phyloP scores from a whole-genome alignment of 2,113 vertebrate species.

The Dendrocopos noguchii region DNA sequence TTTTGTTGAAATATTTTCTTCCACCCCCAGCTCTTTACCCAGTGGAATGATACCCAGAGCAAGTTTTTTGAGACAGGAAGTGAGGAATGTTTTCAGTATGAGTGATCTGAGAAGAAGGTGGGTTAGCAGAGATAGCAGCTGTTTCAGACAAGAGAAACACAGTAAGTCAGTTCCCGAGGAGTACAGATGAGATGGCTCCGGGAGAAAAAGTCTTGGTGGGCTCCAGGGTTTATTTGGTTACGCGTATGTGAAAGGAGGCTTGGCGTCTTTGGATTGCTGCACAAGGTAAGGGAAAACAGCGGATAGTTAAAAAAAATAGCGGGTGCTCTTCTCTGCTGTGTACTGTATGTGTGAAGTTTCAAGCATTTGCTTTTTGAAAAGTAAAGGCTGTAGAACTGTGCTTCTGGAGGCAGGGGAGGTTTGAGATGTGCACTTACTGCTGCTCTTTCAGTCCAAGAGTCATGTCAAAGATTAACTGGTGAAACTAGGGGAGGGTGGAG shows the following conservation, averaged over 20 bases:
- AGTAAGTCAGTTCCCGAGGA: constrained; percentile 31
- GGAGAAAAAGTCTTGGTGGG: not conserved
- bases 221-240: not conserved
- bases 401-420: not conserved
- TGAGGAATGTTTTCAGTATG: constrained; percentile 79
- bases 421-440: not conserved
- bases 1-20: constrained; percentile 18
- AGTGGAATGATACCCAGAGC: constrained; percentile 79
- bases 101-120: constrained; percentile 55
- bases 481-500: not conserved
- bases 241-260: constrained; percentile 7
- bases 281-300: constrained; percentile 33
- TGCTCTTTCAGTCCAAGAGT: constrained; percentile 1
- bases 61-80: constrained; percentile 83
- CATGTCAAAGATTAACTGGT: constrained; percentile 50
- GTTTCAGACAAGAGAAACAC: constrained; percentile 17
- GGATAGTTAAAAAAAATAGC: not conserved
- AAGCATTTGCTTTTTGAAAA: not conserved
- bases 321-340: not conserved
- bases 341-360: not conserved
- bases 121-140: constrained; percentile 58
- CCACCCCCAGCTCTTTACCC: constrained; percentile 55
- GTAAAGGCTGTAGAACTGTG: not conserved
- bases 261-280: not conserved
- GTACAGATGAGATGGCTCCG: constrained; percentile 62